Conservation (phyloP, 1,140 invertebrate genomes). For the Mactra quadrangularis region DNA sequence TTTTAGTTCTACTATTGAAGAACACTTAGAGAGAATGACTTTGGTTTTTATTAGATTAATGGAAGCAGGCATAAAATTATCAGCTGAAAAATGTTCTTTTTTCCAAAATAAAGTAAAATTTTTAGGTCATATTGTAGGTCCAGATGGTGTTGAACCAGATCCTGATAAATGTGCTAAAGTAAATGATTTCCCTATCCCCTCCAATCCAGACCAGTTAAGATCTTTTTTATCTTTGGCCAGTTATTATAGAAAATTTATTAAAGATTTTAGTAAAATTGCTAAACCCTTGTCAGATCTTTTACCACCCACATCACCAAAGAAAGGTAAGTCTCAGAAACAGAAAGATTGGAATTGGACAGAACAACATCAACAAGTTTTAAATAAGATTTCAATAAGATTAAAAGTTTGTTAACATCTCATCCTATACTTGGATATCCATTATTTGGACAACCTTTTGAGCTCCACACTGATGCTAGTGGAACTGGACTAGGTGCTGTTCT, state of each 20-base stretch:
- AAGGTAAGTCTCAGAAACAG: not conserved
- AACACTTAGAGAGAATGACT: too few relatives aligned
- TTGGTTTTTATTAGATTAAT: conserved; percentile 65
- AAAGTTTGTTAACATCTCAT: conserved; percentile 18
- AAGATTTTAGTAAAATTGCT: conserved; percentile 72
- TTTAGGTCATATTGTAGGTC: conserved; percentile 66
- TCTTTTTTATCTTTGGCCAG: conserved; percentile 81
- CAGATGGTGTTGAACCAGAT: conserved; percentile 74
- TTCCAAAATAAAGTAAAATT: conserved; percentile 64
- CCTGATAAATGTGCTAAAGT: conserved; percentile 82
- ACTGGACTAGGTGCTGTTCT: conserved; percentile 72
- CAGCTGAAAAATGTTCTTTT: conserved; percentile 81
- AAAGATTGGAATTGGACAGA: conserved; percentile 7
- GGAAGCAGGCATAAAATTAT: conserved; percentile 69
- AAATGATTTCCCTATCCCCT: too few relatives aligned
- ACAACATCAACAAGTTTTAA: conserved; percentile 46
- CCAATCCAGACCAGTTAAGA: conserved; percentile 81
- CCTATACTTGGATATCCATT: conserved; percentile 64
- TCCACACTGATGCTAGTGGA: conserved; percentile 64
- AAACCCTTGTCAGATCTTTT: conserved; percentile 74
- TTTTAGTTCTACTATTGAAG: conserved; percentile 19
- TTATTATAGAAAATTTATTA: too few relatives aligned
- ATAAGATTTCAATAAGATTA: conserved; percentile 59
- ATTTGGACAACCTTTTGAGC: conserved; percentile 51
- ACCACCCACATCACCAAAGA: not conserved